Percentiles rank a stretch among this genome's conserved stretches.
These are phyloP conservation scores for Lamellibrachia luymesi DNA, from an alignment of 1,140 invertebrate genomes.

Conservation along the genomic window DNA sequence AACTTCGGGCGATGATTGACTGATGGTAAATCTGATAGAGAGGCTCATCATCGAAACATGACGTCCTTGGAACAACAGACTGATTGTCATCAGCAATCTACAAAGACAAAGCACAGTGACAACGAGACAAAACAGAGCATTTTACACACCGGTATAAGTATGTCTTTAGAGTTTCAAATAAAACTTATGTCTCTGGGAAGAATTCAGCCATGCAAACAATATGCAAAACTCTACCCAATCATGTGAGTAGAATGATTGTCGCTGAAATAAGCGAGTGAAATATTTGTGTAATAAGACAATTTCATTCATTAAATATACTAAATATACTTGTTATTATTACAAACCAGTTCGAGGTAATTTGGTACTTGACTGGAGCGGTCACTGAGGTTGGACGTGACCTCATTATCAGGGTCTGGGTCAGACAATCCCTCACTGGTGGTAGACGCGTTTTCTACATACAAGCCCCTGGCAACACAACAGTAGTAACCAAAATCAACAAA, in stretches of 20 bases:
- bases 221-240: not conserved
- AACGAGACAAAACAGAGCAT: not conserved
- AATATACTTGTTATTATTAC: not conserved
- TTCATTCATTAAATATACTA: no score
- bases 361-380: not conserved
- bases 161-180: not conserved
- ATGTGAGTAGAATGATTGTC: no score
- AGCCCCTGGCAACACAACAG: not conserved
- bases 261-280: no score
- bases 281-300: no score
- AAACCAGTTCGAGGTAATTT: not conserved
- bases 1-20: not conserved
- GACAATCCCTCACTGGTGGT: not conserved
- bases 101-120: not conserved
- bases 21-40: slow-evolving; percentile 21
- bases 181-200: not conserved
- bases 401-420: not conserved
- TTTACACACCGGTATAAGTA: not conserved
- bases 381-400: not conserved
- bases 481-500: not conserved
- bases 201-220: not conserved
- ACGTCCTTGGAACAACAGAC: not conserved
- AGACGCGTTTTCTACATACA: not conserved
- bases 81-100: not conserved
- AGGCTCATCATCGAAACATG: slow-evolving; percentile 4